Evolutionary conservation across 1,140 invertebrate species (phyloP).

Genomic region (Scylla paramamosain): DNA sequence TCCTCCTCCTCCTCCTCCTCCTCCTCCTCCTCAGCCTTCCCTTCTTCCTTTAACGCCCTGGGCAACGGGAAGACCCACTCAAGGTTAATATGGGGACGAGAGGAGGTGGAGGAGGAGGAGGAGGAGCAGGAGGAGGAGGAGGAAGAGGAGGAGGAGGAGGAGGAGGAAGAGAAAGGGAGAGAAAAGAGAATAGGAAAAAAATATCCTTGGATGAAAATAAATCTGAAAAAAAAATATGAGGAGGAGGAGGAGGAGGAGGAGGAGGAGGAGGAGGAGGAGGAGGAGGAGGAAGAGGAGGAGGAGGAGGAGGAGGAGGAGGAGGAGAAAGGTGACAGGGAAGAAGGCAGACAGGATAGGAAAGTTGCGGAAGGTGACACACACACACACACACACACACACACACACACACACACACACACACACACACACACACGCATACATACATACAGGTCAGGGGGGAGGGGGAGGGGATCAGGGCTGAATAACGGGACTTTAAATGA

Average conservation of each 20-base stretch:
- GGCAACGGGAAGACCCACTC: no score
- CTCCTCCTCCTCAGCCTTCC: no score
- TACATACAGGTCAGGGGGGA: neutral
- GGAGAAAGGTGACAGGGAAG: neutral
- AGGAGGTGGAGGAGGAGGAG: no score
- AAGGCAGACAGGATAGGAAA: neutral
- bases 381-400: conserved; percentile 26
- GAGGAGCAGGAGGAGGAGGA: no score
- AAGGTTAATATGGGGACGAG: no score
- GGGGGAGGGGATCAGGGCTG: neutral
- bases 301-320: neutral
- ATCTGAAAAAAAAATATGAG: no score
- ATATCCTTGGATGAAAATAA: no score
- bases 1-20: neutral
- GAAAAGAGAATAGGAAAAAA: no score
- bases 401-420: conserved; percentile 25
- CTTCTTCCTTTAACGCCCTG: no score
- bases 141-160: no score
- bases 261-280: neutral
- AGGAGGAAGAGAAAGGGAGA: no score
- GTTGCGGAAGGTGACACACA: neutral
- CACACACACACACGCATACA: conserved; percentile 24
- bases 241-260: no score
- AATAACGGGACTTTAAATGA: neutral
- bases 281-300: neutral